phyloP scores from a whole-genome alignment of 2,113 vertebrate genomes.

The Numenius arquata region DNA sequence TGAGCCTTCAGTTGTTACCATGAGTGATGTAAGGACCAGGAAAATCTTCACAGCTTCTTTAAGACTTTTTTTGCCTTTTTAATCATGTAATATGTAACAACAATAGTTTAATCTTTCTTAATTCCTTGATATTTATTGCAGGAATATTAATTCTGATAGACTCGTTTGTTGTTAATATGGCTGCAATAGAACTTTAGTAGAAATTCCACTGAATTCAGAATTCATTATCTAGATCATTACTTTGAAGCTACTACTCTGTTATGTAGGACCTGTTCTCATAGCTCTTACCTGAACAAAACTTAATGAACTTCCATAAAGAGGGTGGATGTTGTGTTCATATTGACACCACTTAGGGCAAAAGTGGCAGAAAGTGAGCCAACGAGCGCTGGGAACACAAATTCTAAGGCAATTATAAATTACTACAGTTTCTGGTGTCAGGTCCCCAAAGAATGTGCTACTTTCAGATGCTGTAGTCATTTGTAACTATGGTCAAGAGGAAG shows the following conservation, averaged over 20 bases:
- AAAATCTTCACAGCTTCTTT: constrained; percentile 18
- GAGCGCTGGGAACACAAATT: background rate
- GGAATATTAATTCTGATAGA: constrained; percentile 59
- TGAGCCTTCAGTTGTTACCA: background rate
- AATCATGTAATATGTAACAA: constrained; percentile 14
- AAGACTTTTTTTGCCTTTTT: constrained; percentile 7
- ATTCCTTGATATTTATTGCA: constrained; percentile 57
- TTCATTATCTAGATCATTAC: constrained; percentile 58
- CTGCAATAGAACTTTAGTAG: constrained; percentile 46
- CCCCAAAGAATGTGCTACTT: background rate
- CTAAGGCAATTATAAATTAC: background rate
- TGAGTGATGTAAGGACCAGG: background rate
- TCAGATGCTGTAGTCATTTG: constrained; percentile 20
- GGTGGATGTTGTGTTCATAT: background rate
- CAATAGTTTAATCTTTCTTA: constrained; percentile 52
- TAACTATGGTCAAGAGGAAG: constrained; percentile 4
- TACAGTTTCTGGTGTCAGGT: background rate
- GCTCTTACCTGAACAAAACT: background rate
- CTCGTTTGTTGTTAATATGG: constrained; percentile 47
- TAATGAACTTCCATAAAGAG: background rate
- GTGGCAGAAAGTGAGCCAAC: background rate
- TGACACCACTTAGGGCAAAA: background rate
- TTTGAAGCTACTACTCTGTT: constrained; percentile 29
- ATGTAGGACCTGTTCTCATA: background rate
- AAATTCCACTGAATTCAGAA: constrained; percentile 56